Evolutionary conservation across 2,888 invertebrate genomes (phyloP), one percentile per base, ranked within the genome.

Genomic region (Sinhomidia bicolor): DNA sequence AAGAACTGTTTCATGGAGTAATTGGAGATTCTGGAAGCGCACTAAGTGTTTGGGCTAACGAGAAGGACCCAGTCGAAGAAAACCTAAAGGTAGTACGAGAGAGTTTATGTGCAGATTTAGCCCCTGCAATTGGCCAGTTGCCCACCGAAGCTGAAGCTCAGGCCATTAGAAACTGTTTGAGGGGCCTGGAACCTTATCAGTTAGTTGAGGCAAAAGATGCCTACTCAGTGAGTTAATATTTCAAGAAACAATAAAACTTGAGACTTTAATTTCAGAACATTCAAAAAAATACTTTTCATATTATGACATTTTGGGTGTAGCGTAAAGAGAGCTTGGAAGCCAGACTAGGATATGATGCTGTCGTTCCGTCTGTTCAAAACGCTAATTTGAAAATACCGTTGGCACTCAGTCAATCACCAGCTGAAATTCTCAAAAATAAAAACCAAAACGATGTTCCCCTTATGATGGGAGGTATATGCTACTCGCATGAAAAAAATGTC

Each of bases 331-430:
- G 57, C 44, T 41, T 65, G n/a, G 54, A 44, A 26, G 90, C 85
- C 6, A 26, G 90, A 9, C 29, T 90, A 17, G 90, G 90, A 0
- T 89, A 89, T 57, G 88, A 89, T 29, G 90, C 89, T 6, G 23
- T 76, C 3, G 89, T 89, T 20, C 90, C 90, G 6, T 79, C 82
- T 0, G 68, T 90, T 65, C 90, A 90, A n/a, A n/a, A n/a, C n/a
- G 71, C 41, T 10, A 29, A 12, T n/a, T n/a, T n/a, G n/a, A 79
- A 26, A 10, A 17, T 82, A 17, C 10, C 2, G 0, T 17, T 54
- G 17, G 89, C 85, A 32, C 74, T 90, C 17, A 7, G 20, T 0
- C 79, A 83, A 20, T 68, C 83, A 7, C 90, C 90, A 29, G 17
- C n/a, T 1, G 76, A 90, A 41, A 90, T 89, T 68, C 51, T 90